phyloP scores from a whole-genome alignment of 2,888 invertebrate species.

The Spodoptera exigua region DNA sequence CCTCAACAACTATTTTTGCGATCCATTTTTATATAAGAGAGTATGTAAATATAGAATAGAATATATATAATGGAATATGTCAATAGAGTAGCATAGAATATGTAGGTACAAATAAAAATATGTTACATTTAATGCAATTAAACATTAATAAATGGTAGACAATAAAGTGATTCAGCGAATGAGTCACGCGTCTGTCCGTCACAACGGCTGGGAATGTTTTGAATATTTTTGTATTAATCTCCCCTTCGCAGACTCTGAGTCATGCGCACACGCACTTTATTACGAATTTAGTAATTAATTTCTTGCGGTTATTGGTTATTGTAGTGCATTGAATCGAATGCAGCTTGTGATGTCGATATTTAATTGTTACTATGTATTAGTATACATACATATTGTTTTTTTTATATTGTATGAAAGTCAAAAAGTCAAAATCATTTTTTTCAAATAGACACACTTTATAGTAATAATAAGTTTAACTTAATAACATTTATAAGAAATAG shows the following conservation, averaged over 20 bases:
- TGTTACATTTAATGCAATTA: constrained; percentile 36
- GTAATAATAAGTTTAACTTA: no score
- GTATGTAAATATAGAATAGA: no score
- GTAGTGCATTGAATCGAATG: constrained; percentile 22
- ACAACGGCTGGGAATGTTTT: constrained; percentile 58
- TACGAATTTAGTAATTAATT: constrained; percentile 46
- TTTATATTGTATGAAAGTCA: no score
- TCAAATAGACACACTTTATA: no score
- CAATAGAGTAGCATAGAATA: no score
- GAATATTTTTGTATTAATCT: constrained; percentile 65
- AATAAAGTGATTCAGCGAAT: constrained; percentile 63
- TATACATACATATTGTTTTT: no score
- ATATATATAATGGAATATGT: no score
- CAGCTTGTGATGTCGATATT: background rate
- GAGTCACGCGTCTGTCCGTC: constrained; percentile 60
- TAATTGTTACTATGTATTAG: no score
- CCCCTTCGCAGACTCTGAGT: constrained; percentile 57
- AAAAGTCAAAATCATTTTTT: no score
- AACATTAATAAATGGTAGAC: constrained; percentile 43
- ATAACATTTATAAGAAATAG: no score
- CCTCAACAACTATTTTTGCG: no score
- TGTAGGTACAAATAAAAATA: background rate
- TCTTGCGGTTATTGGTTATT: constrained; percentile 34
- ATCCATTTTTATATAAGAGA: no score
- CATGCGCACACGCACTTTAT: constrained; percentile 51